Conservation (phyloP, 2,797 vertebrate species). For the Anguilla pacifica region DNA sequence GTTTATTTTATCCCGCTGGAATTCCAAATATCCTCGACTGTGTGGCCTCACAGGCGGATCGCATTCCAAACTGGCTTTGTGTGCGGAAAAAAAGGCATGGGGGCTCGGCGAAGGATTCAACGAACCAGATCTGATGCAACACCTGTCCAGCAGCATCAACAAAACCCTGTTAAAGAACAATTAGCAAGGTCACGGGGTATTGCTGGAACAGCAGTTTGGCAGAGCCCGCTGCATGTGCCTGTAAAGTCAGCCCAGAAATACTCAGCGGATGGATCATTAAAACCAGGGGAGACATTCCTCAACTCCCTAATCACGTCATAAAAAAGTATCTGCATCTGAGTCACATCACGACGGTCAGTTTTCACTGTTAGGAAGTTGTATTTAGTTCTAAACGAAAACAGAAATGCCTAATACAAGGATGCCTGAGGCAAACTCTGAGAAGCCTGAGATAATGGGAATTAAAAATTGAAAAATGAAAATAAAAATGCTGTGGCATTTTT, state of each 20-base stretch:
- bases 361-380: not conserved
- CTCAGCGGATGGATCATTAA: not conserved
- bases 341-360: not conserved
- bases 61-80: constrained; percentile 10
- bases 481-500: not conserved
- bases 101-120: not conserved
- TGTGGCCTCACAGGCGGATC: constrained; percentile 10
- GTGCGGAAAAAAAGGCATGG: not conserved
- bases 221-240: not conserved
- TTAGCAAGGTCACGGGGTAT: not conserved
- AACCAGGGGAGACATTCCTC: not conserved
- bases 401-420: not conserved
- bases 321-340: constrained; percentile 3
- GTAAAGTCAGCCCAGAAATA: not conserved
- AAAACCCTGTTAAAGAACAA: constrained; percentile 25
- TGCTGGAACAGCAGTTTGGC: not conserved
- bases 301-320: constrained; percentile 19
- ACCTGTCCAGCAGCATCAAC: not conserved
- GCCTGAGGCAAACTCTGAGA: not conserved
- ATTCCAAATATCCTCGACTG: constrained; percentile 30
- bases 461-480: not conserved
- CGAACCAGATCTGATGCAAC: constrained; percentile 13
- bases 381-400: constrained; percentile 14
- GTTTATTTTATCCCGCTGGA: constrained; percentile 26
- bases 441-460: not conserved